Conservation (phyloP, 1,140 invertebrate species). For the Neotoxoptera formosana region DNA sequence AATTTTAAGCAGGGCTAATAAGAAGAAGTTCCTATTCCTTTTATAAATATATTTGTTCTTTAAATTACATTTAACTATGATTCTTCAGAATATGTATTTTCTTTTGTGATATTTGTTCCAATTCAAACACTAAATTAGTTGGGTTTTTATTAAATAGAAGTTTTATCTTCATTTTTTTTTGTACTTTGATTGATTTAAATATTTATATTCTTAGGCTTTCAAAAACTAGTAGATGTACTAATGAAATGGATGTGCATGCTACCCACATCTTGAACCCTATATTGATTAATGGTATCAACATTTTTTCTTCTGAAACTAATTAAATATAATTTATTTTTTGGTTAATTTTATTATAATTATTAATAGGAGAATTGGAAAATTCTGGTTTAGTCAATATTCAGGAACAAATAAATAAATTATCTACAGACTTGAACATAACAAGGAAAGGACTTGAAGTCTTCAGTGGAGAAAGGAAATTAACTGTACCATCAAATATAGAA, state of each 20-base stretch:
- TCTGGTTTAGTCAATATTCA: conserved; percentile 40
- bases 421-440: conserved; percentile 41
- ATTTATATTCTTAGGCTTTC: conserved; percentile 27
- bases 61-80: too few species aligned
- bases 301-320: background rate
- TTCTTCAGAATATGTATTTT: too few species aligned
- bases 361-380: conserved; percentile 42
- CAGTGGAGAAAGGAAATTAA: conserved; percentile 47
- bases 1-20: background rate
- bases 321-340: background rate
- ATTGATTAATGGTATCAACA: background rate
- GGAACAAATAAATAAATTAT: conserved; percentile 47
- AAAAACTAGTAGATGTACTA: conserved; percentile 42
- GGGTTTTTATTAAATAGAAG: background rate
- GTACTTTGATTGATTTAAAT: background rate
- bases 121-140: background rate
- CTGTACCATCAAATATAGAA: background rate
- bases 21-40: too few species aligned
- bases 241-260: conserved; percentile 39
- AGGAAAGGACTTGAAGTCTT: conserved; percentile 52
- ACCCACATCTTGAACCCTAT: conserved; percentile 38
- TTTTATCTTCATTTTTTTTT: background rate
- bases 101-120: too few species aligned
- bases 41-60: too few species aligned
- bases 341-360: background rate